Conservation (phyloP, 2,113 vertebrate species). For the Rhodinocichla rosea region DNA sequence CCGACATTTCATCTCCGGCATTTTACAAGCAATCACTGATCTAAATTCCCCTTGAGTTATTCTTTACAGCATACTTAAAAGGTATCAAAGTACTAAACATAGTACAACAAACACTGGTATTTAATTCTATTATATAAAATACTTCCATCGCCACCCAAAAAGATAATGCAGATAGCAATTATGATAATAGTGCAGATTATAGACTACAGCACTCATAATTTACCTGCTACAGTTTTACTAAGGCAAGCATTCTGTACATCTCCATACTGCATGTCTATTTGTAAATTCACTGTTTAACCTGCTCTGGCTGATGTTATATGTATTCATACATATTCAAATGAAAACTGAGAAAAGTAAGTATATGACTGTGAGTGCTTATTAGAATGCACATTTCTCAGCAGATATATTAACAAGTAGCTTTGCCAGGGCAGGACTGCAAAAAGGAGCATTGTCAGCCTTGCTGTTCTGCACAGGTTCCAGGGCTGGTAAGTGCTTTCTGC, state of each 20-base stretch:
- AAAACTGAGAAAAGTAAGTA: background rate
- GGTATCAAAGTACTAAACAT: background rate
- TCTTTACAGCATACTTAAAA: background rate
- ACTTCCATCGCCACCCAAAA: constrained; percentile 12
- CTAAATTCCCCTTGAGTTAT: background rate
- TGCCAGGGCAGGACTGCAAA: background rate
- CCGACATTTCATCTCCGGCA: background rate
- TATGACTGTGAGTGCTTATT: background rate
- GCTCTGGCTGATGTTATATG: background rate
- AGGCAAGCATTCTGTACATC: background rate
- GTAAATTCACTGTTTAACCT: background rate
- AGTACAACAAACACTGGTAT: background rate
- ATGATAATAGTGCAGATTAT: constrained; percentile 20
- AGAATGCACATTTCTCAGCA: background rate
- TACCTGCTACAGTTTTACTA: background rate
- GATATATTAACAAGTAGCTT: background rate
- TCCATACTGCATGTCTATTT: background rate
- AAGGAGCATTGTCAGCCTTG: background rate
- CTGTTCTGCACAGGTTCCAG: constrained; percentile 34
- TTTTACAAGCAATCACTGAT: background rate
- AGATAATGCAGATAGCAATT: constrained; percentile 21
- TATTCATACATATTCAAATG: constrained; percentile 13
- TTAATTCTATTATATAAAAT: constrained; percentile 19
- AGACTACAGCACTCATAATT: background rate
- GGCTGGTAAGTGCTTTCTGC: constrained; percentile 32